Percentiles rank a stretch among this genome's conserved stretches.
Conservation (phyloP, 2,888 invertebrate species). For the Halictus quadricinctus region DNA sequence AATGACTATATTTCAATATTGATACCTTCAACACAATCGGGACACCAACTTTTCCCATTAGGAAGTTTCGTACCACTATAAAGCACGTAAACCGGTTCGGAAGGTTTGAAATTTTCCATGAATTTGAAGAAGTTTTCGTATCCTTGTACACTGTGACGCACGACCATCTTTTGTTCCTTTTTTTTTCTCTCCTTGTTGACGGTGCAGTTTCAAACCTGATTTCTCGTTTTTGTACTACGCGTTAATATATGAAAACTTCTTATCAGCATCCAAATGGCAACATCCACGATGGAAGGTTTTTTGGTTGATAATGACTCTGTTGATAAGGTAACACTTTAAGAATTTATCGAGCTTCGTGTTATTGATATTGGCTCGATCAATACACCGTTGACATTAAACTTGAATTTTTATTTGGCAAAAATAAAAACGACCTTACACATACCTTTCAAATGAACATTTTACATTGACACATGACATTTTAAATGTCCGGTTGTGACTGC, state of each 20-base stretch:
- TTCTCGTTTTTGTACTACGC: not conserved
- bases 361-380: not conserved
- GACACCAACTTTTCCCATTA: conserved; percentile 93
- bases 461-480: not conserved
- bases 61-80: conserved; percentile 87
- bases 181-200: not conserved
- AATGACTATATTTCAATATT: conserved; percentile 19
- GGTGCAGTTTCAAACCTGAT: not conserved
- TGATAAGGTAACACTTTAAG: conserved; percentile 27
- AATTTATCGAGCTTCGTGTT: not conserved
- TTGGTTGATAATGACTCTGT: conserved; percentile 1
- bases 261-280: conserved; percentile 32
- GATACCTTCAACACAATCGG: conserved; percentile 92
- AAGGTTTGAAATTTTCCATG: conserved; percentile 83
- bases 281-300: conserved; percentile 13
- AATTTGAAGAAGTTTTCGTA: conserved; percentile 86
- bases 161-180: conserved; percentile 81
- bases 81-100: conserved; percentile 84
- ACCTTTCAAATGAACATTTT: not conserved
- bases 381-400: not conserved
- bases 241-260: not conserved
- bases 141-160: conserved; percentile 84
- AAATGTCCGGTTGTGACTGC: not conserved
- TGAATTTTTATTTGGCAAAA: not conserved
- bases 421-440: not conserved